A percentile compares a stretch with the other conserved stretches of the same genome.
These are phyloP conservation scores for Aphelinus certus DNA, from an alignment of 1,140 invertebrate genomes.

Conservation along the genomic window DNA sequence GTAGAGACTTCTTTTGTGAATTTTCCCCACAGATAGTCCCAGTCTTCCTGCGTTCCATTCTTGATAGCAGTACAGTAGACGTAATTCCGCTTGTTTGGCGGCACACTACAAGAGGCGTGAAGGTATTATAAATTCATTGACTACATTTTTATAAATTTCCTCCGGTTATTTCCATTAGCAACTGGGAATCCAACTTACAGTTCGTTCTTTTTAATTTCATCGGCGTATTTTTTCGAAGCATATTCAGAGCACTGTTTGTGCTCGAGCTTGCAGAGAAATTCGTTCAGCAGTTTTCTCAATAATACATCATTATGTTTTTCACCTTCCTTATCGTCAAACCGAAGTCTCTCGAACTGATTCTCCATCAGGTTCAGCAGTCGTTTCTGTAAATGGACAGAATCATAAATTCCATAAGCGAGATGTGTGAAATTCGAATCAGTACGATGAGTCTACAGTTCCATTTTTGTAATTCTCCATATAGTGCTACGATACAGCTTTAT, in stretches of 20 bases:
- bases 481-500: too few relatives aligned
- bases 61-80: slow-evolving; percentile 62
- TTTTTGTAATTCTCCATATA: too few relatives aligned
- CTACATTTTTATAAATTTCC: neutral
- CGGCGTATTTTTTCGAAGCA: neutral
- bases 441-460: too few relatives aligned
- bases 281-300: slow-evolving; percentile 54
- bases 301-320: slow-evolving; percentile 43
- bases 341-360: slow-evolving; percentile 67
- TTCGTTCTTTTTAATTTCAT: too few relatives aligned
- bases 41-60: slow-evolving; percentile 27
- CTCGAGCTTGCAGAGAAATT: slow-evolving; percentile 67
- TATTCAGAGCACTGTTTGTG: slow-evolving; percentile 61
- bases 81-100: slow-evolving; percentile 64
- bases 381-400: slow-evolving; percentile 57
- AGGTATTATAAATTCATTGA: neutral
- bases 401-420: slow-evolving; percentile 9
- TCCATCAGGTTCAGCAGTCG: slow-evolving; percentile 69
- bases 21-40: slow-evolving; percentile 42
- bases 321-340: slow-evolving; percentile 41
- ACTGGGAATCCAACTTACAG: too few relatives aligned
- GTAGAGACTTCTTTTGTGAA: slow-evolving; percentile 55
- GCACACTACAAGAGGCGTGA: slow-evolving; percentile 50
- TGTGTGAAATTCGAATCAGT: too few relatives aligned
- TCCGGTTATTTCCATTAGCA: neutral